Percentiles rank a stretch among this genome's conserved stretches.
Conservation (phyloP, 2,888 invertebrate species). For the Epicampocera succincta region DNA sequence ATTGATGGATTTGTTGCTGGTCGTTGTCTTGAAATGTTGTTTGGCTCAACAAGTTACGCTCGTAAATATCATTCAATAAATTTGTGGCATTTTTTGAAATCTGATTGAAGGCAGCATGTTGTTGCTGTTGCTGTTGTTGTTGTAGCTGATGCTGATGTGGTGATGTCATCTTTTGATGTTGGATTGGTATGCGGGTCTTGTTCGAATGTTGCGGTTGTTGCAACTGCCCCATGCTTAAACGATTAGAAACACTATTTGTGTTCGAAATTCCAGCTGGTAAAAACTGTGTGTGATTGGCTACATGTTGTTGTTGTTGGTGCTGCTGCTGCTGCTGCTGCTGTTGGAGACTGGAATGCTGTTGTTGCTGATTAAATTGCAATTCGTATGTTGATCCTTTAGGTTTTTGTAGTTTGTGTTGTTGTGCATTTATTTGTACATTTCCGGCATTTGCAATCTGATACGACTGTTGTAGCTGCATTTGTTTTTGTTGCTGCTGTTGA, state of each 20-base stretch:
- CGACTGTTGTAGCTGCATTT: slow-evolving; percentile 74
- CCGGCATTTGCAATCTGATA: slow-evolving; percentile 53
- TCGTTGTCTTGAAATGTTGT: slow-evolving; percentile 74
- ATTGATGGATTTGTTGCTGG: slow-evolving; percentile 55
- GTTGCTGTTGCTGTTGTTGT: slow-evolving; percentile 68
- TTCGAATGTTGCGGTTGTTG: slow-evolving; percentile 64
- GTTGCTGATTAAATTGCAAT: slow-evolving; percentile 55
- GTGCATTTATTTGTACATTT: slow-evolving; percentile 48
- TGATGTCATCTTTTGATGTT: slow-evolving; percentile 71
- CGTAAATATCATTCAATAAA: slow-evolving; percentile 78
- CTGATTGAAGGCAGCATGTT: slow-evolving; percentile 77
- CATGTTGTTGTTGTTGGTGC: slow-evolving; percentile 61
- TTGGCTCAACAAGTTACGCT: slow-evolving; percentile 78
- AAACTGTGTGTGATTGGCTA: slow-evolving; percentile 33
- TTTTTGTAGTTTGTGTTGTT: slow-evolving; percentile 63
- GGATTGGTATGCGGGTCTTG: slow-evolving; percentile 69
- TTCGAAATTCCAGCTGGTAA: slow-evolving; percentile 41
- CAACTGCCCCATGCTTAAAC: slow-evolving; percentile 55
- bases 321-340: slow-evolving; percentile 58
- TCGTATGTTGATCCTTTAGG: slow-evolving; percentile 43
- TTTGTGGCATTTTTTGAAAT: slow-evolving; percentile 78
- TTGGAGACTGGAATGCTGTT: slow-evolving; percentile 42
- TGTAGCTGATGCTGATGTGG: slow-evolving; percentile 70
- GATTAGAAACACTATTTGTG: slow-evolving; percentile 50
- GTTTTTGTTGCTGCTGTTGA: slow-evolving; percentile 71